Evolutionary conservation across 2,888 invertebrate species (phyloP), one percentile per base, ranked within the genome.

Genomic region (Tiphia femorata): DNA sequence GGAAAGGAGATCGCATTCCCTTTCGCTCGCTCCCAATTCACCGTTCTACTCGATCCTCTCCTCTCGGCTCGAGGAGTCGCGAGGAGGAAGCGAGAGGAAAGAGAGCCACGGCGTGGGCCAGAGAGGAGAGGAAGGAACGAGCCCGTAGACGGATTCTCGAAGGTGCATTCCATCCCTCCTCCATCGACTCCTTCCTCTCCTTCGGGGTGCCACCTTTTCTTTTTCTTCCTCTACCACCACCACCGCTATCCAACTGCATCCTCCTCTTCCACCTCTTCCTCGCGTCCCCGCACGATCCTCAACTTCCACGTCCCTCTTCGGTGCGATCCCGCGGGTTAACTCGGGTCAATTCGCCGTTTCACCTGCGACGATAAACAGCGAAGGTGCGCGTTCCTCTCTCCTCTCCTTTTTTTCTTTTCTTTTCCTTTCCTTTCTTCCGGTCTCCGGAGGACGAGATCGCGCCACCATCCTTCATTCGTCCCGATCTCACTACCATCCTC

Each of bases 111-210:
- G 49, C 57, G 43, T 50, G 57, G 53, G 62, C 67, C 66, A 64
- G 73, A 71, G 68, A 66, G 59, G 59, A 63, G 63, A 63, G 62
- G 61, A 58, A 58, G 58, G 41, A 47, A 57, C 17, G 59, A 59
- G 62, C 54, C 67, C 67, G 62, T 70, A 61, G 62, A 70, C 67
- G 66, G 70, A 71, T 72, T 65, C 70, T 73, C 62, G 48, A 67
- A 72, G 67, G 57, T 64, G 59, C 71, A 69, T 69, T 70, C 65
- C 62, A 27, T 57, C 64, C 66, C 53, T 52, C 64, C 58, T 61
- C 33, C 58, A 41, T 55, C 57, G 37, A 54, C 56, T 42, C 56
- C 49, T 33, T 42, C 49, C 33, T 53, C 55, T 25, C 35, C 42
- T 23, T 52, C 48, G n/a, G n/a, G n/a, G n/a, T n/a, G n/a, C n/a